Percentiles rank a stretch among this genome's conserved stretches.
Evolutionary conservation across 2,113 vertebrate genomes (phyloP).

Genomic region (Amphilophus citrinellus): DNA sequence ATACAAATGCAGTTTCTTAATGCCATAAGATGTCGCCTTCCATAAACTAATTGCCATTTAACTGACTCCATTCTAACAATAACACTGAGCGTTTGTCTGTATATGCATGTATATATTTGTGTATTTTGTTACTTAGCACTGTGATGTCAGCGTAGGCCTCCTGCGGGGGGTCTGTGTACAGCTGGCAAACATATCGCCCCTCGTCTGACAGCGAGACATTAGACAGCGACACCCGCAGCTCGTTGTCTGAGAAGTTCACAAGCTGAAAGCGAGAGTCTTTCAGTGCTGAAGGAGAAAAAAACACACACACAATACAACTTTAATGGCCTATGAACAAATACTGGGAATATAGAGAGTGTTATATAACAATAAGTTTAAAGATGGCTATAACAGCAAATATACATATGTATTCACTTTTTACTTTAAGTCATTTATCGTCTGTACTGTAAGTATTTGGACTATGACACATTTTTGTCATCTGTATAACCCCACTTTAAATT

Average conservation of each 20-base stretch:
- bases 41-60: background rate
- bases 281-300: constrained; percentile 83
- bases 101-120: constrained; percentile 3
- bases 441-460: background rate
- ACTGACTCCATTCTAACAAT: background rate
- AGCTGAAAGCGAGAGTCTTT: constrained; percentile 98
- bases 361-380: background rate
- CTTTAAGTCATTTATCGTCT: background rate
- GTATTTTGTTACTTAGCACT: constrained; percentile 85
- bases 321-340: background rate
- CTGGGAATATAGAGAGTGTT: background rate
- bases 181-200: constrained; percentile 96
- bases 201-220: constrained; percentile 97
- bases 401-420: background rate
- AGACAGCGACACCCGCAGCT: constrained; percentile 94
- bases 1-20: background rate
- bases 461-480: background rate
- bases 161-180: constrained; percentile 97
- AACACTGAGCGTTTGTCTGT: background rate
- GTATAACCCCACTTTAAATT: background rate
- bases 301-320: background rate
- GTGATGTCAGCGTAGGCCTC: constrained; percentile 96
- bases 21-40: background rate
- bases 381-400: background rate
- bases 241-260: constrained; percentile 99